These are phyloP conservation scores for Leptoclinus maculatus DNA, from an alignment of 2,797 vertebrate species.

Conservation along the genomic window DNA sequence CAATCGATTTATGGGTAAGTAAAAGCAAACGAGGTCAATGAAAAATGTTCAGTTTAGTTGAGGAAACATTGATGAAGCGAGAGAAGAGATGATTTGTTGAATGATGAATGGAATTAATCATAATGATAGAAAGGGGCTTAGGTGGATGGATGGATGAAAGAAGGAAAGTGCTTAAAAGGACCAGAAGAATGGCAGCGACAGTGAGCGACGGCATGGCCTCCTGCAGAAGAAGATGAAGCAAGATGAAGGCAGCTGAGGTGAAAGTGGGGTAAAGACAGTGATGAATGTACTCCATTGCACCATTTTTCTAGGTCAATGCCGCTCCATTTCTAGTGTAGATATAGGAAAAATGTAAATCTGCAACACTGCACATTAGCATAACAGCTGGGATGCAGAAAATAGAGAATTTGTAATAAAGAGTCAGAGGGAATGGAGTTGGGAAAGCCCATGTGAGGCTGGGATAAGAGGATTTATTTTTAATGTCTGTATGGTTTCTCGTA, in stretches of 20 bases:
- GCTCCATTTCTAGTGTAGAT: slow-evolving; percentile 34
- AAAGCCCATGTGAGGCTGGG: slow-evolving; percentile 13
- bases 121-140: slow-evolving; percentile 25
- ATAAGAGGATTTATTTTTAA: slow-evolving; percentile 8
- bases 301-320: slow-evolving; percentile 52
- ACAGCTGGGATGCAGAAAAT: slow-evolving; percentile 21
- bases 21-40: slow-evolving; percentile 18
- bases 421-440: background rate
- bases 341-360: background rate
- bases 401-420: slow-evolving; percentile 15
- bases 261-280: slow-evolving; percentile 20
- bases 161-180: slow-evolving; percentile 22
- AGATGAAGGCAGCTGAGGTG: slow-evolving; percentile 38
- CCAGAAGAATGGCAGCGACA: slow-evolving; percentile 41
- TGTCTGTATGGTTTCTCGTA: background rate
- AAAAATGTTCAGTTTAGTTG: slow-evolving; percentile 14
- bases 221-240: slow-evolving; percentile 42
- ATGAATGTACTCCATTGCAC: slow-evolving; percentile 47
- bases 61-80: slow-evolving; percentile 34
- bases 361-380: slow-evolving; percentile 35
- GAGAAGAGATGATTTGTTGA: slow-evolving; percentile 2
- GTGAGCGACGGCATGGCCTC: slow-evolving; percentile 43
- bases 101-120: slow-evolving; percentile 55
- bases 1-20: slow-evolving; percentile 2
- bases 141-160: slow-evolving; percentile 35